Evolutionary conservation across 1,140 invertebrate species (phyloP).

Genomic region (Harpegnathos saltator): DNA sequence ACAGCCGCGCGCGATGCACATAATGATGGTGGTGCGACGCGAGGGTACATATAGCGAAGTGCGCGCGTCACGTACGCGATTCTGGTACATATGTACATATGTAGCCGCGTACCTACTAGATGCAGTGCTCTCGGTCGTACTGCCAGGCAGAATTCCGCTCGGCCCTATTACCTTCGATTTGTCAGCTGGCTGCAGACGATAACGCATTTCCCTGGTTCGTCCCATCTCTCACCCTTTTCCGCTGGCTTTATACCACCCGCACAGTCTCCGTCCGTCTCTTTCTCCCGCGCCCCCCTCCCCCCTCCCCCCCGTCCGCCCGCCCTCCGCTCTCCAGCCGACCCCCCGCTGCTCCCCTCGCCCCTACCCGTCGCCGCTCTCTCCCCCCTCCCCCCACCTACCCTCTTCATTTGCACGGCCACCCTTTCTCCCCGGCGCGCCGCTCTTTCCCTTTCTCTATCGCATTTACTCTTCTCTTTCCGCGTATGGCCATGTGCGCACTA

Average conservation of each 20-base stretch:
- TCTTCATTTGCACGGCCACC: slow-evolving; percentile 55
- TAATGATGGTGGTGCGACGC: slow-evolving; percentile 62
- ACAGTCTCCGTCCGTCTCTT: slow-evolving; percentile 53
- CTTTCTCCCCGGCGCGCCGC: slow-evolving; percentile 39
- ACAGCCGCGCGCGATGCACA: slow-evolving; percentile 60
- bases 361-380: neutral
- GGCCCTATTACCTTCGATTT: slow-evolving; percentile 83
- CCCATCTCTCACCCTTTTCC: slow-evolving; percentile 69
- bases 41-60: slow-evolving; percentile 58
- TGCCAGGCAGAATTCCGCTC: slow-evolving; percentile 78
- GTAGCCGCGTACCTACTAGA: slow-evolving; percentile 73
- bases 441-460: slow-evolving; percentile 51
- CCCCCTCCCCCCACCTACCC: slow-evolving; percentile 7
- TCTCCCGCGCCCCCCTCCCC: slow-evolving; percentile 54
- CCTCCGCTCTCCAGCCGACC: neutral
- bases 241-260: slow-evolving; percentile 68
- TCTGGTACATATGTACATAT: slow-evolving; percentile 75
- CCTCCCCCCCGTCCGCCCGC: slow-evolving; percentile 10
- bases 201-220: slow-evolving; percentile 79
- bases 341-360: slow-evolving; percentile 39
- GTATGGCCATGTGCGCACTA: slow-evolving; percentile 65
- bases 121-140: slow-evolving; percentile 74
- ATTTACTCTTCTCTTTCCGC: slow-evolving; percentile 67
- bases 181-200: slow-evolving; percentile 82
- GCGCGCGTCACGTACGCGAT: slow-evolving; percentile 69